phyloP scores from a whole-genome alignment of 2,888 invertebrate species.

The Glaucopsyche alexis region DNA sequence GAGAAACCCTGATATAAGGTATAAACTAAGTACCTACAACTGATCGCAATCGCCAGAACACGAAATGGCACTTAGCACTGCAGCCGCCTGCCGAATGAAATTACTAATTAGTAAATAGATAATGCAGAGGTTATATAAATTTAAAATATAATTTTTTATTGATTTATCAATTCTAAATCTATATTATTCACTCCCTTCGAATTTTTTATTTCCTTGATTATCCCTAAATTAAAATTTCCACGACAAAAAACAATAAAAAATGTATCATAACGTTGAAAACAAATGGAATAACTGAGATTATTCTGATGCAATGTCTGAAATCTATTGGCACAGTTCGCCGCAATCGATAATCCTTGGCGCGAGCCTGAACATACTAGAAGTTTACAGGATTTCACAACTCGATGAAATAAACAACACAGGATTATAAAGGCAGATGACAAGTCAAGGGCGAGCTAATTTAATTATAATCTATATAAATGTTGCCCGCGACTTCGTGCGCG shows the following conservation, averaged over 20 bases:
- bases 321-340: constrained; percentile 45
- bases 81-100: background rate
- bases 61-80: background rate
- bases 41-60: background rate
- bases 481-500: background rate
- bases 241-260: no score
- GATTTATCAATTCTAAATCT: no score
- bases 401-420: background rate
- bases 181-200: no score
- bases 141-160: constrained; percentile 7
- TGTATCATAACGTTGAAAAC: no score
- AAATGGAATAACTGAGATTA: no score
- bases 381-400: background rate
- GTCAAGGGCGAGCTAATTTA: no score
- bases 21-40: no score
- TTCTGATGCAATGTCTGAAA: constrained; percentile 39
- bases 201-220: no score
- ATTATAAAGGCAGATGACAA: background rate
- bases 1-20: no score
- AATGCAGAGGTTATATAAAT: background rate
- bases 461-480: no score
- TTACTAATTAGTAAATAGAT: no score
- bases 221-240: no score
- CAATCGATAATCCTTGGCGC: constrained; percentile 32
- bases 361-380: background rate